Conservation (phyloP, 2,797 vertebrate genomes). For the Protosalanx chinensis region DNA sequence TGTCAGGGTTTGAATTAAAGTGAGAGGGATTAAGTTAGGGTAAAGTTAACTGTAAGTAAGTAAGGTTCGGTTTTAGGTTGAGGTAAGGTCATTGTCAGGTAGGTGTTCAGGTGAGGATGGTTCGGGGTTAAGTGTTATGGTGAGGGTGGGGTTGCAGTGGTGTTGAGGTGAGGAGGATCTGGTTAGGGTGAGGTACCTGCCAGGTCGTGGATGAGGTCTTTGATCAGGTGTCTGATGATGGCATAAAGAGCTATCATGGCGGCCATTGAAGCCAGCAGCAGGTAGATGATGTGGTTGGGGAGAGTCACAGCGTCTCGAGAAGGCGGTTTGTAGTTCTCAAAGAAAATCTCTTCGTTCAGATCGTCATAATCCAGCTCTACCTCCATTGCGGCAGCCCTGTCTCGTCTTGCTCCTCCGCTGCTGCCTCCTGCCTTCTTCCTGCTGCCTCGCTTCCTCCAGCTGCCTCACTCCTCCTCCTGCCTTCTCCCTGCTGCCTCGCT, state of each 20-base stretch:
- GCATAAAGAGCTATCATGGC: conserved; percentile 71
- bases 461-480: no score
- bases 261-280: conserved; percentile 65
- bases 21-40: neutral
- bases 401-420: no score
- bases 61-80: no score
- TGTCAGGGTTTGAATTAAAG: neutral
- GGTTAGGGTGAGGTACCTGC: conserved; percentile 57
- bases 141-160: neutral
- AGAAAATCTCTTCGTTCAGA: conserved; percentile 43
- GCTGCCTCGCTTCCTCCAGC: no score
- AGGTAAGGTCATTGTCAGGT: no score
- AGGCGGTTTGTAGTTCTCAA: conserved; percentile 68
- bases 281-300: conserved; percentile 66
- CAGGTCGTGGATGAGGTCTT: conserved; percentile 75
- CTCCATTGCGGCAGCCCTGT: neutral
- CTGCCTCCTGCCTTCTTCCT: no score
- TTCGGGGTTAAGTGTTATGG: no score
- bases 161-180: neutral
- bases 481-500: no score
- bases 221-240: conserved; percentile 78
- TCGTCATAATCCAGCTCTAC: neutral
- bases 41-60: neutral
- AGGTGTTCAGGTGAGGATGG: no score
- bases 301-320: conserved; percentile 67